Conservation (phyloP, 2,888 invertebrate genomes). For the Platycnemis pennipes region DNA sequence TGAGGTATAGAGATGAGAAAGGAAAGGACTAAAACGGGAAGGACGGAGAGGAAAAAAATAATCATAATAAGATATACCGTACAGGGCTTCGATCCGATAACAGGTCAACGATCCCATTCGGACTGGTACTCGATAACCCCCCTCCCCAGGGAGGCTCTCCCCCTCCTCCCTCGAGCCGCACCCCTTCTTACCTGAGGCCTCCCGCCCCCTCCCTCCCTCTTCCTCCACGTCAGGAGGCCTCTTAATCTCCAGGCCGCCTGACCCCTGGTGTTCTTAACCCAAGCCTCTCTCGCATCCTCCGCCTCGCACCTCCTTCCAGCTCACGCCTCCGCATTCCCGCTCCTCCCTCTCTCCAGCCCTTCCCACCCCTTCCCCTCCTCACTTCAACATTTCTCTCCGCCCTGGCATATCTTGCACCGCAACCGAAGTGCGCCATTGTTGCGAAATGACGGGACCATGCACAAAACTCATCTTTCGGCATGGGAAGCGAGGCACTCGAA, state of each 20-base stretch:
- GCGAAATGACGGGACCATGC: too few species aligned
- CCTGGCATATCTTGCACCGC: neutral
- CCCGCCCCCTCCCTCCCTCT: neutral
- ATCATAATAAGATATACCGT: conserved; percentile 61
- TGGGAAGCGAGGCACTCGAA: too few species aligned
- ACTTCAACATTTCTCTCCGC: neutral
- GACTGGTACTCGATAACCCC: conserved; percentile 45
- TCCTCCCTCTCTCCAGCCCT: neutral
- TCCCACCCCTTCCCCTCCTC: neutral
- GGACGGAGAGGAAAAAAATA: conserved; percentile 23
- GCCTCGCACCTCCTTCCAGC: neutral
- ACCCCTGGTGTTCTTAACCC: neutral
- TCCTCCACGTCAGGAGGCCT: neutral
- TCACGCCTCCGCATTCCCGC: neutral
- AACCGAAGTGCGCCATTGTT: neutral
- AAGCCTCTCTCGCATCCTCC: neutral
- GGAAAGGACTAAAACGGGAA: neutral
- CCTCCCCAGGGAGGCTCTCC: too few species aligned
- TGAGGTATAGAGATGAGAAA: neutral
- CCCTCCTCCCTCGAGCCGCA: conserved; percentile 29
- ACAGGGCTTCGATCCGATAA: conserved; percentile 56
- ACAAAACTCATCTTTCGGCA: too few species aligned
- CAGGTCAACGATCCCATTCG: conserved; percentile 64
- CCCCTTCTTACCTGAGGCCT: neutral
- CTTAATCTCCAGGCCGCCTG: conserved; percentile 3